Percentiles rank a stretch among this genome's conserved stretches.
phyloP scores from a whole-genome alignment of 2,113 vertebrate species.

The Maccullochella peelii region DNA sequence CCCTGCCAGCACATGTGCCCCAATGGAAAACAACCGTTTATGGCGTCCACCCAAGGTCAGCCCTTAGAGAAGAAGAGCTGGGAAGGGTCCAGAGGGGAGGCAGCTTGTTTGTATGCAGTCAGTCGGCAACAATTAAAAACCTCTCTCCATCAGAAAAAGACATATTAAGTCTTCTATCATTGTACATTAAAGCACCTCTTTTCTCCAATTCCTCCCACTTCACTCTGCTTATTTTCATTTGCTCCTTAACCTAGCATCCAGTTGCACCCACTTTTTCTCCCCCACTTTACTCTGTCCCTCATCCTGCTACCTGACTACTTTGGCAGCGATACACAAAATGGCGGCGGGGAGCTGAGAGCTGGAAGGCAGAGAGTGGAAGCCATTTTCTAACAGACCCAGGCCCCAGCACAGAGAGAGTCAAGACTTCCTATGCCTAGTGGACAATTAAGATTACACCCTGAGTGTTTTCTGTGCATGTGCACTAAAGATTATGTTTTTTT shows the following conservation, averaged over 20 bases:
- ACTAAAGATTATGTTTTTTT: slow-evolving; percentile 39
- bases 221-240: slow-evolving; percentile 41
- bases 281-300: slow-evolving; percentile 69
- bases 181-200: slow-evolving; percentile 44
- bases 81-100: slow-evolving; percentile 79
- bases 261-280: slow-evolving; percentile 61
- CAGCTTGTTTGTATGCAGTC: slow-evolving; percentile 82
- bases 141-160: slow-evolving; percentile 71
- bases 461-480: slow-evolving; percentile 39
- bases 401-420: slow-evolving; percentile 40
- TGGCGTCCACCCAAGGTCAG: slow-evolving; percentile 86
- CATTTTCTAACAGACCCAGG: slow-evolving; percentile 83
- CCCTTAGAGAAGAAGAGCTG: slow-evolving; percentile 81
- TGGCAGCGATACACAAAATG: slow-evolving; percentile 86
- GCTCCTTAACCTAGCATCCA: slow-evolving; percentile 30
- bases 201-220: slow-evolving; percentile 54
- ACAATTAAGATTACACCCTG: slow-evolving; percentile 37
- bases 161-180: slow-evolving; percentile 74
- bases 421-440: slow-evolving; percentile 39
- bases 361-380: slow-evolving; percentile 80
- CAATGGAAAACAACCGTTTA: slow-evolving; percentile 85
- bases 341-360: slow-evolving; percentile 70
- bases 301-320: slow-evolving; percentile 84
- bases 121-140: slow-evolving; percentile 82
- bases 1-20: slow-evolving; percentile 80